phyloP scores from a whole-genome alignment of 2,113 vertebrate genomes.

The Carettochelys insculpta region DNA sequence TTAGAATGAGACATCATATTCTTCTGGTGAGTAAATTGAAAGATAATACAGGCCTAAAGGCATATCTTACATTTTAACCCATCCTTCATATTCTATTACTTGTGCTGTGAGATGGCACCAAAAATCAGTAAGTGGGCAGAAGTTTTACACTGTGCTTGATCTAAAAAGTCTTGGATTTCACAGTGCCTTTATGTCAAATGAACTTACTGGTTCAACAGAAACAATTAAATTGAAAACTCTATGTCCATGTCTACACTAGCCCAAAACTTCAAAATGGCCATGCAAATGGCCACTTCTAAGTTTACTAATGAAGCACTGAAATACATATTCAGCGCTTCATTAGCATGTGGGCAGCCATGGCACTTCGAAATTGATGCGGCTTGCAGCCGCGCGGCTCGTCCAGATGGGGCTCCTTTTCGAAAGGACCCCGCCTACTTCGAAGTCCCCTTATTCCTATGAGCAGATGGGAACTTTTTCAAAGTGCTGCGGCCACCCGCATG shows the following conservation, averaged over 20 bases:
- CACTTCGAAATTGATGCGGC: too few species aligned
- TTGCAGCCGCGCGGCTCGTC: too few species aligned
- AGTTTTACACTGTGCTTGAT: neutral
- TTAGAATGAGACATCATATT: neutral
- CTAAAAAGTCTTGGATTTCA: constrained; percentile 4
- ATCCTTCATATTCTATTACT: neutral
- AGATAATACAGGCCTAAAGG: rapidly evolving
- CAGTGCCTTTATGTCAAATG: neutral
- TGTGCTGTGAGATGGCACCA: neutral
- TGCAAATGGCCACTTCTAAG: too few species aligned
- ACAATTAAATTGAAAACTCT: constrained; percentile 6
- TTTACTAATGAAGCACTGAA: too few species aligned
- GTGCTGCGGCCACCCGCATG: too few species aligned
- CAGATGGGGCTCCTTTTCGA: too few species aligned
- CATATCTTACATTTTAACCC: neutral
- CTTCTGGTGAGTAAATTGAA: neutral
- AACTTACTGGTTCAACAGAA: neutral
- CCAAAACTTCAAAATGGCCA: constrained; percentile 25
- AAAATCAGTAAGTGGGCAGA: neutral
- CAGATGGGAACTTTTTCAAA: too few species aligned
- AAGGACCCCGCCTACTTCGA: too few species aligned
- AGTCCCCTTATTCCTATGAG: too few species aligned
- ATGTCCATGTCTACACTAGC: too few species aligned
- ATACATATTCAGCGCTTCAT: too few species aligned
- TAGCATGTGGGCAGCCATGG: too few species aligned